phyloP scores from a whole-genome alignment of 2,797 vertebrate species.

The Paguma larvata region DNA sequence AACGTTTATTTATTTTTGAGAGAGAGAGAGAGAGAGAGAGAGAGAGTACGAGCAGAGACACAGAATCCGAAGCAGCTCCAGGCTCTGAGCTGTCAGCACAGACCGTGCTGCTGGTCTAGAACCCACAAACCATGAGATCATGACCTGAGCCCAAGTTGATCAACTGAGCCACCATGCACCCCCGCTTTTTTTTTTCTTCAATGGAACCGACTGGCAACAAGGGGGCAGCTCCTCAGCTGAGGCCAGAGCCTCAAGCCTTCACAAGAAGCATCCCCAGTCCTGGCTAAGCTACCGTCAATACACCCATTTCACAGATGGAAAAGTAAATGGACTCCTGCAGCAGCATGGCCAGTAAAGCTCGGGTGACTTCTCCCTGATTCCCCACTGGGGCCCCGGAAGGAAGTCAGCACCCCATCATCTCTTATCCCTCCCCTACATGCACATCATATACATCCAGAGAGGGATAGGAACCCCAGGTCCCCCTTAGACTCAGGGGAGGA shows the following conservation, averaged over 20 bases:
- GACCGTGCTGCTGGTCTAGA: too few relatives aligned
- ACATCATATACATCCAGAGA: background rate
- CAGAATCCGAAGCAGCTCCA: too few relatives aligned
- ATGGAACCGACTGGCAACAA: background rate
- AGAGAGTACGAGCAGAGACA: too few relatives aligned
- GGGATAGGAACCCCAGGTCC: background rate
- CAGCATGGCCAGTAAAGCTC: background rate
- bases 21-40: too few relatives aligned
- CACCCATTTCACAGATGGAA: slow-evolving; percentile 10
- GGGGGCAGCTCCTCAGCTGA: background rate
- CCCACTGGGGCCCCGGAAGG: background rate
- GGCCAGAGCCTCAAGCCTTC: background rate
- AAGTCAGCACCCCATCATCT: background rate
- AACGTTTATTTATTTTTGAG: too few relatives aligned
- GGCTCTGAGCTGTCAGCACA: too few relatives aligned
- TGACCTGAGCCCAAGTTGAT: too few relatives aligned
- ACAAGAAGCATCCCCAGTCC: background rate
- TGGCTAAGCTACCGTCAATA: background rate
- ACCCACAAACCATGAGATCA: too few relatives aligned
- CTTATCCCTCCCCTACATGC: background rate
- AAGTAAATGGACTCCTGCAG: background rate
- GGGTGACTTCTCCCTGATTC: background rate
- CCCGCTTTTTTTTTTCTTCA: too few relatives aligned
- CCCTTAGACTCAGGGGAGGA: background rate
- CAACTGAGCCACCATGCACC: too few relatives aligned